Evolutionary conservation across 2,113 vertebrate genomes (phyloP).

Genomic region (Camelus bactrianus): DNA sequence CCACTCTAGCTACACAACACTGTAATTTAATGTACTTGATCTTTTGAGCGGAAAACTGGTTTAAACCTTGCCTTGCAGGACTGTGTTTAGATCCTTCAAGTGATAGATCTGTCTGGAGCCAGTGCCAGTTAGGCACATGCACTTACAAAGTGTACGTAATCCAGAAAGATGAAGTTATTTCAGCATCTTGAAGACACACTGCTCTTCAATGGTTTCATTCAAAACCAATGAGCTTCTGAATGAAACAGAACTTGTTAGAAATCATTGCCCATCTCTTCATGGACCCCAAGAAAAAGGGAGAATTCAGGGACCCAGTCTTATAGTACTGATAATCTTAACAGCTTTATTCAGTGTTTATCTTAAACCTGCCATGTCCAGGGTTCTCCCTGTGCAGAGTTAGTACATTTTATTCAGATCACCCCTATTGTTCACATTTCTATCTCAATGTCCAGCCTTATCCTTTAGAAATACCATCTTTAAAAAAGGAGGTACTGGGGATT

Average conservation of each 20-base stretch:
- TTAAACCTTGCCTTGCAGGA: not conserved
- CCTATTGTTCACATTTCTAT: not conserved
- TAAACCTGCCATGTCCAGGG: not conserved
- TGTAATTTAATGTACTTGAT: not conserved
- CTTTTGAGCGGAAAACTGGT: not conserved
- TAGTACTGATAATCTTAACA: not conserved
- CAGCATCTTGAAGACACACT: not conserved
- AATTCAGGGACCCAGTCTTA: not conserved
- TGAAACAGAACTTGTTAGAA: not conserved
- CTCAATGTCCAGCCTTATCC: not conserved
- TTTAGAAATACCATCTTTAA: not conserved
- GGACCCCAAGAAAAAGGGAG: not conserved
- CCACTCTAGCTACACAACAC: not conserved
- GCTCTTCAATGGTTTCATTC: no score
- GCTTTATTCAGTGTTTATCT: not conserved
- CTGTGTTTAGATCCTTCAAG: not conserved
- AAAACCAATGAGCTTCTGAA: not conserved
- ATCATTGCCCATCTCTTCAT: not conserved
- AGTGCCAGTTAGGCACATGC: not conserved
- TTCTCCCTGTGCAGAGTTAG: not conserved
- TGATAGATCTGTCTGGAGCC: not conserved
- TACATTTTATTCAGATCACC: not conserved
- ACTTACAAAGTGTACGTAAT: not conserved
- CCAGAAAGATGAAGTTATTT: not conserved
- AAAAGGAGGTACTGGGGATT: no score